Conservation (phyloP, 2,888 invertebrate genomes). For the Xylocampa areola region DNA sequence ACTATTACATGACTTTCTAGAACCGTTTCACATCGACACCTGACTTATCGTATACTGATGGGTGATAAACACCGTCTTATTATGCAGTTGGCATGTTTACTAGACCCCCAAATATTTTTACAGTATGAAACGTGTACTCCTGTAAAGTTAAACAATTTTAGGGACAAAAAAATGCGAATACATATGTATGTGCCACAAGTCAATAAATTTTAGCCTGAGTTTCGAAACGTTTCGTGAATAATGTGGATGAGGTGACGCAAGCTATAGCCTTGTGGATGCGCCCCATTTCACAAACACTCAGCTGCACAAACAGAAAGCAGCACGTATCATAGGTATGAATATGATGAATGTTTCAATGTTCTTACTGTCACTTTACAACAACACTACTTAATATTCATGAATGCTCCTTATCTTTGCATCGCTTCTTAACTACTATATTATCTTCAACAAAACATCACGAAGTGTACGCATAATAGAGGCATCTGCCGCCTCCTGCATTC, state of each 20-base stretch:
- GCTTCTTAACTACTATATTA: conserved; percentile 37
- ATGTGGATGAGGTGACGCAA: conserved; percentile 81
- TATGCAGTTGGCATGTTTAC: conserved; percentile 53
- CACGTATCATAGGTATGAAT: background rate
- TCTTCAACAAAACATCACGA: conserved; percentile 49
- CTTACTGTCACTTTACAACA: conserved; percentile 23
- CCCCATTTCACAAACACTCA: conserved; percentile 76
- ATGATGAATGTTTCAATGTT: conserved; percentile 16
- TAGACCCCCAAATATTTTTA: conserved; percentile 39
- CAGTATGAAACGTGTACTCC: conserved; percentile 37
- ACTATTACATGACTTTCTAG: conserved; percentile 14
- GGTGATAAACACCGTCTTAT: conserved; percentile 41
- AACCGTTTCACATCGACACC: conserved; percentile 36
- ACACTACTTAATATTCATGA: conserved; percentile 46
- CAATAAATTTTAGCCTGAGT: conserved; percentile 76
- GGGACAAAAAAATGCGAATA: conserved; percentile 71
- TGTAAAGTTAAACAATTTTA: conserved; percentile 46
- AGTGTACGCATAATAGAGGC: conserved; percentile 24
- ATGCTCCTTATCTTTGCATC: conserved; percentile 40
- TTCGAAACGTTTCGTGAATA: conserved; percentile 83
- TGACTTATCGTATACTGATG: conserved; percentile 42
- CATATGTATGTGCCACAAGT: conserved; percentile 73
- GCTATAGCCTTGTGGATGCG: conserved; percentile 81
- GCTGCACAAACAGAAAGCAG: conserved; percentile 17
- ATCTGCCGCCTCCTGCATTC: conserved; percentile 15